Base-by-base conservation (phyloP, 1,140 invertebrate species). In the Platyscapa corneri region DNA sequence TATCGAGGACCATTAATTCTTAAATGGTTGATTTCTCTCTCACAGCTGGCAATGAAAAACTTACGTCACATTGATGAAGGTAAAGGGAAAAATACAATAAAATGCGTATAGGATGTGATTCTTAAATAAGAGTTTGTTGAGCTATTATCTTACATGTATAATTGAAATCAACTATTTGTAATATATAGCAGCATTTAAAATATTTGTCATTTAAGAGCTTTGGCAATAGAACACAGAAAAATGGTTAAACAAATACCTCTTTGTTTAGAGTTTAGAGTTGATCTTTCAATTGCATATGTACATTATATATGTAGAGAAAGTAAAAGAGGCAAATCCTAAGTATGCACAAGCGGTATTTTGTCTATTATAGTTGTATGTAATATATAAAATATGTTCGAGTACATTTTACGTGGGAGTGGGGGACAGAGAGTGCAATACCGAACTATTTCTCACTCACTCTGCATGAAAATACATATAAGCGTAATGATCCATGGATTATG, bases 141-240 rank as follows among this genome's bases (percentile, higher is more conserved):
- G 27, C 14, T 16, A 34, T 67, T 81, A 65, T 70, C 65, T n/a
- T 27, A 10, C 39, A 64, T 32, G 30, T 64, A 72, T 23, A 70
- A 81, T 81, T 42, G 65, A 53, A 67, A 81, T 81, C 65, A 30
- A 3, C 79, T 42, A 72, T 81, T 74, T 42, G 70, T 74, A 74
- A 74, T 42, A 42, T 42, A 74, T 42, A 0, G 37, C 39, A 56
- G 82, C 82, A 46, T 76, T 83, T 75, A 75, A 83, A 75, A 83
- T 64, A 76, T 83, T 83, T 83, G 82, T 83, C 82, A 56, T 46
- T 65, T 46, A 18, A 30, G 32, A 46, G 3, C 78, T 76, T 76
- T 83, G 53, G 70, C 53, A 64, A 64, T 83, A 23, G 37, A 32
- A 37, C 49, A 56, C 10, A 39, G 67, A 32, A 56, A 70, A 53